Evolutionary conservation across 2,797 vertebrate genomes (phyloP).

Genomic region (Fratercula arctica): DNA sequence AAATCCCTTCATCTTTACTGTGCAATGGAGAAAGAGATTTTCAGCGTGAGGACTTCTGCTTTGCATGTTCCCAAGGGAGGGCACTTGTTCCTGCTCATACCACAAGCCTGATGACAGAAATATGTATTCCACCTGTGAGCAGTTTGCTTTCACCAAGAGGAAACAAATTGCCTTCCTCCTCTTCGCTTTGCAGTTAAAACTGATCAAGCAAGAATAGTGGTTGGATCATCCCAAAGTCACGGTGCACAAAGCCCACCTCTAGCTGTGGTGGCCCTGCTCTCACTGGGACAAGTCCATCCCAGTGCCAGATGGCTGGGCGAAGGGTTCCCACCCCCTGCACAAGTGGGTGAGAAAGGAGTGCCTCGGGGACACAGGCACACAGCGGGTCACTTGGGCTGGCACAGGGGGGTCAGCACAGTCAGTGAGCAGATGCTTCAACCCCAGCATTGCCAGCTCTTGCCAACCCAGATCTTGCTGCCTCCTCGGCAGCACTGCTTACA

Average conservation of each 20-base stretch:
- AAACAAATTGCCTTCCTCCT: neutral
- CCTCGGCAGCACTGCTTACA: neutral
- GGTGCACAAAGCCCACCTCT: neutral
- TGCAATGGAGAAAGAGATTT: neutral
- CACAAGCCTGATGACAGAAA: neutral
- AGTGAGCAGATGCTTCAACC: neutral
- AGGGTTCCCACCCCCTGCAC: neutral
- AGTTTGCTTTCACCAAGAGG: neutral
- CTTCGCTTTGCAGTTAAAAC: neutral
- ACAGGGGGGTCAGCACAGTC: neutral
- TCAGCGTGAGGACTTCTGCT: neutral
- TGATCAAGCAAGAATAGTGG: neutral
- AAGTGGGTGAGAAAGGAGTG: neutral
- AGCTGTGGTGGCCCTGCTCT: neutral
- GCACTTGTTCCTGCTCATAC: neutral
- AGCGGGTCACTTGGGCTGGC: neutral
- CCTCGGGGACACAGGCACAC: neutral
- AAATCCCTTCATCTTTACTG: neutral
- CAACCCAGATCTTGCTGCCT: neutral
- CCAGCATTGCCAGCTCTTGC: neutral
- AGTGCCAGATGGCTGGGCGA: neutral
- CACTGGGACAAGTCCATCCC: neutral
- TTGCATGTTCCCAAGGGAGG: neutral
- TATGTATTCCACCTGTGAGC: neutral
- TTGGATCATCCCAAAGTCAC: neutral